Evolutionary conservation across 2,113 vertebrate species (phyloP).

Genomic region (Ariopsis seemanni): DNA sequence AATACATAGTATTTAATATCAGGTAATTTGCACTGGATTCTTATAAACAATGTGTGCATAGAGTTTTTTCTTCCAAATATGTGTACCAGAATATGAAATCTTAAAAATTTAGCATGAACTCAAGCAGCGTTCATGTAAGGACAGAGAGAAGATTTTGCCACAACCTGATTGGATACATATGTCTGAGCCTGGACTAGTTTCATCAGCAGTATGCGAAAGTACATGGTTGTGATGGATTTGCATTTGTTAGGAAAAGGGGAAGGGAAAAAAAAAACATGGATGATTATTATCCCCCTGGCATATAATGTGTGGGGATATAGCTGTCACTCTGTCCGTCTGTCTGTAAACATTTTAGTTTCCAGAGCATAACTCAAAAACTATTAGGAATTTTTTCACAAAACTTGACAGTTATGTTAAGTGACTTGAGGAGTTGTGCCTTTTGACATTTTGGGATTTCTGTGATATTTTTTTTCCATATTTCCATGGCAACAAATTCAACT

Average conservation of each 20-base stretch:
- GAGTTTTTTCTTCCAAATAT: constrained; percentile 71
- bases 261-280: background rate
- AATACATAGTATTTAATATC: constrained; percentile 81
- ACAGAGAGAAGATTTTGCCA: background rate
- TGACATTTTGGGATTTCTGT: no score
- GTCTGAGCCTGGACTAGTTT: background rate
- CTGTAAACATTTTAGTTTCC: no score
- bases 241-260: background rate
- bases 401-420: no score
- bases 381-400: no score
- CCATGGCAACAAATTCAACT: no score
- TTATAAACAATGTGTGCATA: constrained; percentile 77
- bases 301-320: no score
- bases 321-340: no score
- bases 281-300: background rate
- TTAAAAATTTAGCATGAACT: constrained; percentile 79
- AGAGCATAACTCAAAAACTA: no score
- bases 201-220: background rate
- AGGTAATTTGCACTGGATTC: constrained; percentile 87
- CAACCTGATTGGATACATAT: background rate
- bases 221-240: background rate
- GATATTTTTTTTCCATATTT: no score
- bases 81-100: constrained; percentile 34
- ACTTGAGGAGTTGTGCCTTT: no score
- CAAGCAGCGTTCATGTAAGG: constrained; percentile 69